These are phyloP conservation scores for Parnassius glacialis DNA, from an alignment of 2,888 invertebrate species.

Conservation along the genomic window DNA sequence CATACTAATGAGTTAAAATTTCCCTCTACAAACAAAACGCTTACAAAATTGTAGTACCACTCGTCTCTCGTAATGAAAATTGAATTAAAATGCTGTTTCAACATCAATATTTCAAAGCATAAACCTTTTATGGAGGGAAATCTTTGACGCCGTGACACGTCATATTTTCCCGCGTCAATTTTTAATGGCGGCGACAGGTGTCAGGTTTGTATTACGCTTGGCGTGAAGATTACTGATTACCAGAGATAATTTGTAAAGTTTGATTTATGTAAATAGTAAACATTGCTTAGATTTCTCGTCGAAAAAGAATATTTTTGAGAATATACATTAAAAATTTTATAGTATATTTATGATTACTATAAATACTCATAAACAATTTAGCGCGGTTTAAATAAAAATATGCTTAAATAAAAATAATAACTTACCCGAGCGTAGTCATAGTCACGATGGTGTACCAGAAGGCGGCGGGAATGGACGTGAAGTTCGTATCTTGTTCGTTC, in stretches of 20 bases:
- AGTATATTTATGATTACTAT: too few species aligned
- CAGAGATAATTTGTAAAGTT: constrained; percentile 9
- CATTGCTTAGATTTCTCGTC: not conserved
- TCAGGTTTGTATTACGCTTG: constrained; percentile 37
- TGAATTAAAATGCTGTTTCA: constrained; percentile 36
- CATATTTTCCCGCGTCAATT: constrained; percentile 63
- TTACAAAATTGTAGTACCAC: constrained; percentile 35
- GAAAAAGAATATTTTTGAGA: too few species aligned
- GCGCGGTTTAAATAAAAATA: too few species aligned
- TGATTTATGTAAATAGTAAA: not conserved
- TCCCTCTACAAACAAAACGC: constrained; percentile 22
- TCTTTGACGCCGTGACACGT: constrained; percentile 63
- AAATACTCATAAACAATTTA: too few species aligned
- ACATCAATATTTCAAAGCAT: constrained; percentile 54
- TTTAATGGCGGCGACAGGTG: constrained; percentile 73
- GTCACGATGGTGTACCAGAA: constrained; percentile 99
- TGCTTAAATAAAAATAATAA: constrained; percentile 39
- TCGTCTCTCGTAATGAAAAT: constrained; percentile 40
- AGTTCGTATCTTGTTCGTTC: constrained; percentile 97
- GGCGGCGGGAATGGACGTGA: constrained; percentile 99
- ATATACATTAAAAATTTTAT: too few species aligned
- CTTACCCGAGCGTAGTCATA: constrained; percentile 99
- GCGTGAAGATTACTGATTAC: constrained; percentile 5
- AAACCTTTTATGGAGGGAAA: constrained; percentile 58
- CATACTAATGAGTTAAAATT: constrained; percentile 15